Evolutionary conservation across 2,888 invertebrate species (phyloP), one percentile per base, ranked within the genome.

Genomic region (Entomobrya proxima): DNA sequence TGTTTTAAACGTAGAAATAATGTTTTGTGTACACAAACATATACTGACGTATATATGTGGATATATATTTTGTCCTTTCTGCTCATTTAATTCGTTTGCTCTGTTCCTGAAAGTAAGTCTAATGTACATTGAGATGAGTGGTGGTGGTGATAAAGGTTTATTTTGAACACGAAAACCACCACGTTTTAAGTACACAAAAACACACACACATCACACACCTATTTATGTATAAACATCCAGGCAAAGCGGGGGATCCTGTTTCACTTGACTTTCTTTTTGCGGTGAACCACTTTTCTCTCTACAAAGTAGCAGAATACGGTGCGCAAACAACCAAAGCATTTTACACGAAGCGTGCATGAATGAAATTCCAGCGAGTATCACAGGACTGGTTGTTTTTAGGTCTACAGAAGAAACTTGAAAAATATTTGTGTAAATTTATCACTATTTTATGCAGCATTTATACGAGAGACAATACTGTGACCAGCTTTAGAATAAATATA

Each of bases 211-310:
- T 32, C 2, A 64, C 37, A 37, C 15, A 32, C n/a, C 2, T 9
- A n/a, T 18, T 27, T 44, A 30, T 9, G 1, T 67, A 67, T 13
- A 35, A n/a, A 40, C 9, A 21, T 37, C 0, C 21, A 1, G 0
- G 21, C 18, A 44, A 11, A 27, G 24, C 13, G 30, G 77, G 83
- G 77, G 77, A 84, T 84, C 55, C 77, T 32, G 44, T 61, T 84
- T 72, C 47, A 75, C 58, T 77, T 77, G 77, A 77, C 77, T 77
- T 83, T 83, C 77, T 77, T 84, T 76, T 24, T 84, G 84, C 47
- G 84, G 77, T 72, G 9, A 77, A 64, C 84, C 77, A 58, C 72
- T 32, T 77, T 44, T 76, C 44, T n/a, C n/a, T 2, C 61, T 35
- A 32, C 81, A 52, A 75, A 47, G 30, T 72, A 47, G 72, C 27